Percentiles rank a stretch among this genome's conserved stretches.
Conservation (phyloP, 2,113 vertebrate genomes). For the Balaenoptera acutorostrata region DNA sequence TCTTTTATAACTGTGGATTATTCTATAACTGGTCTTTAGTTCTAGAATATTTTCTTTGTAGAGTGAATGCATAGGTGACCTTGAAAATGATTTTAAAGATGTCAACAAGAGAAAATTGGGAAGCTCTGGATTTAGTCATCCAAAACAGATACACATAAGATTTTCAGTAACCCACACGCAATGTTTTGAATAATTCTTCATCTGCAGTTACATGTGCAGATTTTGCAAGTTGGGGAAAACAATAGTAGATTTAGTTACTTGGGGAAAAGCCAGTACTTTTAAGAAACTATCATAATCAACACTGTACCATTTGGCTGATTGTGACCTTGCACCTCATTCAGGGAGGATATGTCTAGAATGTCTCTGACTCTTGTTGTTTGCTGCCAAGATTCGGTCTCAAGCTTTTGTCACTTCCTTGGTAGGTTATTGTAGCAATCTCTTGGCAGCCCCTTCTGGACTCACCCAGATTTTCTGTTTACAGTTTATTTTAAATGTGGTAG, state of each 20-base stretch:
- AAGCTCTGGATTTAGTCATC: not conserved
- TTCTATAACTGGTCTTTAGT: not conserved
- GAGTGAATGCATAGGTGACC: not conserved
- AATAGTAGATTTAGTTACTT: slow-evolving; percentile 13
- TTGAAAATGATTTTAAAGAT: slow-evolving; percentile 33
- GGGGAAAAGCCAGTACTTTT: not conserved
- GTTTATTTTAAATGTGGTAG: not conserved
- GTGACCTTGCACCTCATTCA: slow-evolving; percentile 12
- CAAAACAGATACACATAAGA: not conserved
- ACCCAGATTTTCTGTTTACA: not conserved
- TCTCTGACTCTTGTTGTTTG: not conserved
- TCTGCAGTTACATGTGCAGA: not conserved
- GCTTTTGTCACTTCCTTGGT: not conserved
- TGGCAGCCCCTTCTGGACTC: slow-evolving; percentile 7
- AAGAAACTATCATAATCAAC: not conserved
- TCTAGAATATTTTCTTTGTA: not conserved
- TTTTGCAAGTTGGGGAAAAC: not conserved
- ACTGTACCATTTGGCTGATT: not conserved
- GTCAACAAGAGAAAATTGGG: not conserved
- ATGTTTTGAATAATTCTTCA: not conserved
- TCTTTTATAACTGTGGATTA: not conserved
- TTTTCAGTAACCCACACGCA: not conserved
- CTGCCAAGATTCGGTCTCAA: not conserved
- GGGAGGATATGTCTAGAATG: slow-evolving; percentile 13
- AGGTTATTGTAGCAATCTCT: not conserved